A percentile compares a stretch with the other conserved stretches of the same genome.
Evolutionary conservation across 2,888 invertebrate species (phyloP).

Genomic region (Pherbina coryleti): DNA sequence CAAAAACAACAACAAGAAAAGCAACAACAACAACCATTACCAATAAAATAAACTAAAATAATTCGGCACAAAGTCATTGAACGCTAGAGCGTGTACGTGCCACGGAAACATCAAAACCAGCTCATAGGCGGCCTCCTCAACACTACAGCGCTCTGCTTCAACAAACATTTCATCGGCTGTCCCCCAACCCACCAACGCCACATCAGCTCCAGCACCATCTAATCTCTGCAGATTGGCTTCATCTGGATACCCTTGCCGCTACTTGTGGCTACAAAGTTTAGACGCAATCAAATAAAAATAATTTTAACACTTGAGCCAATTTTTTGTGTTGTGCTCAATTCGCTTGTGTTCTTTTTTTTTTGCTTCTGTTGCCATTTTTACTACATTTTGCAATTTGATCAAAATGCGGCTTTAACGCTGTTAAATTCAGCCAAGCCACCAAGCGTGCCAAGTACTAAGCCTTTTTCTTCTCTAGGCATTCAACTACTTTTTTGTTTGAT

Average conservation of each 20-base stretch:
- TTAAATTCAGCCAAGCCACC: neutral
- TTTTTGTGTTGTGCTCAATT: neutral
- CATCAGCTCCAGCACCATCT: neutral
- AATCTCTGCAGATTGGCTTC: neutral
- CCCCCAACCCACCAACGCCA: neutral
- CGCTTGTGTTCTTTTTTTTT: neutral
- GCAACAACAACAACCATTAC: too few relatives aligned
- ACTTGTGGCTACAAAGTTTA: constrained; percentile 6
- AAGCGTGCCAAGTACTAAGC: constrained; percentile 3
- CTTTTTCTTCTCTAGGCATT: constrained; percentile 3
- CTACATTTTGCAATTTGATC: constrained; percentile 15
- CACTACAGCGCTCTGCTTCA: neutral
- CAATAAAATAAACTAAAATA: constrained; percentile 1
- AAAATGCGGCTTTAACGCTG: constrained; percentile 14
- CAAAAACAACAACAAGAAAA: neutral
- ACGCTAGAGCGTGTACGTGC: neutral
- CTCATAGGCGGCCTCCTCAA: neutral
- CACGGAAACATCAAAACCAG: neutral
- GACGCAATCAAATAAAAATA: constrained; percentile 9
- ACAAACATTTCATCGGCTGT: neutral
- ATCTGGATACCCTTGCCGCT: neutral
- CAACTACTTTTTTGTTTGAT: too few relatives aligned
- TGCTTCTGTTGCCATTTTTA: neutral
- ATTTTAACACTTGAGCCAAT: constrained; percentile 26
- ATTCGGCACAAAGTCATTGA: constrained; percentile 10